Conservation (phyloP, 2,888 invertebrate species). For the Noctua comes region DNA sequence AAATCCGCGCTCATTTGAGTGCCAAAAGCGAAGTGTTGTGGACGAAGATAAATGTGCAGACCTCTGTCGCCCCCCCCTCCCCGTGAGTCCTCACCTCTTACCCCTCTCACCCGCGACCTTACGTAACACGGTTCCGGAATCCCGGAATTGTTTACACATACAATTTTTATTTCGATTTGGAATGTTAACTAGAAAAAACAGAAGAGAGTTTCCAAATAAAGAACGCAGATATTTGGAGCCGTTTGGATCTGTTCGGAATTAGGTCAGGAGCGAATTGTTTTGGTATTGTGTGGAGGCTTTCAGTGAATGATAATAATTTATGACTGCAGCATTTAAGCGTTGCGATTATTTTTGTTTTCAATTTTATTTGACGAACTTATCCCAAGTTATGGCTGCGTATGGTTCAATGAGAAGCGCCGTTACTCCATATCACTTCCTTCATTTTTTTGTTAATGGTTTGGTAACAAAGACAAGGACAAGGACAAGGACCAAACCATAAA, state of each 20-base stretch:
- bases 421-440: background rate
- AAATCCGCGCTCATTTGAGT: constrained; percentile 57
- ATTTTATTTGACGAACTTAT: background rate
- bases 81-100: background rate
- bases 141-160: constrained; percentile 52
- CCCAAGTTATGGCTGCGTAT: background rate
- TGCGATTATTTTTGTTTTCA: background rate
- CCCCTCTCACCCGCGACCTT: constrained; percentile 22
- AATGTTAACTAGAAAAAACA: constrained; percentile 26
- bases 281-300: constrained; percentile 24
- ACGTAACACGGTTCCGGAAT: constrained; percentile 43
- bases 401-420: background rate
- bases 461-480: too few species aligned
- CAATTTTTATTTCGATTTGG: constrained; percentile 33
- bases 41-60: constrained; percentile 61
- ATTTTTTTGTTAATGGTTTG: too few species aligned
- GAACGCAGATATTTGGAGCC: constrained; percentile 12
- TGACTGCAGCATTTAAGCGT: constrained; percentile 4
- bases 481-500: too few species aligned
- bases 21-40: constrained; percentile 50
- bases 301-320: constrained; percentile 14
- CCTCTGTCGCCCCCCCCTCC: background rate
- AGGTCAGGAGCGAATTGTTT: constrained; percentile 11
- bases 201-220: constrained; percentile 39
- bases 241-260: constrained; percentile 14